Conservation (phyloP, 1,140 invertebrate species). For the Drosophila quadrilineata region DNA sequence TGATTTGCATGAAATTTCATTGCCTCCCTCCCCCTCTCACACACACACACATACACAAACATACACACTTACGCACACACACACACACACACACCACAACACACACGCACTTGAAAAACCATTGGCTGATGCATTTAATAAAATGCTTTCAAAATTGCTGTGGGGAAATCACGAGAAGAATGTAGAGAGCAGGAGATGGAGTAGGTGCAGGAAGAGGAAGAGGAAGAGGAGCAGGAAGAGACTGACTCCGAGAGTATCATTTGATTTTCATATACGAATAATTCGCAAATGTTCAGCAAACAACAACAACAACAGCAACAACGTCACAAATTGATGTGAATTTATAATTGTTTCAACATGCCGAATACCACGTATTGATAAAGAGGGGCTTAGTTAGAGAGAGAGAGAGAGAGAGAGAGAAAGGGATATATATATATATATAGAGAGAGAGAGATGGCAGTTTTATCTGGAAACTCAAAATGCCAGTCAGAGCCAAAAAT, state of each 20-base stretch:
- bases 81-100: too few relatives aligned
- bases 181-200: too few relatives aligned
- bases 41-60: too few relatives aligned
- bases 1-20: slow-evolving; percentile 74
- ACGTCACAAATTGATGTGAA: slow-evolving; percentile 67
- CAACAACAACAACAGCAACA: slow-evolving; percentile 11
- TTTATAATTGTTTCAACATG: slow-evolving; percentile 69
- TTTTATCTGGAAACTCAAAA: slow-evolving; percentile 46
- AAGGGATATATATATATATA: background rate
- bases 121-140: too few relatives aligned
- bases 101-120: too few relatives aligned
- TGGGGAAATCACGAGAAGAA: too few relatives aligned
- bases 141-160: too few relatives aligned
- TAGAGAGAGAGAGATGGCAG: background rate
- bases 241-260: slow-evolving; percentile 24
- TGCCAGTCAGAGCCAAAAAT: slow-evolving; percentile 39
- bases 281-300: slow-evolving; percentile 4
- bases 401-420: background rate
- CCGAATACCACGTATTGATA: slow-evolving; percentile 9
- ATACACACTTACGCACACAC: too few relatives aligned
- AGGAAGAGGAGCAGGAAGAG: too few relatives aligned
- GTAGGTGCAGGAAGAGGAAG: too few relatives aligned
- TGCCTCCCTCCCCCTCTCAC: too few relatives aligned
- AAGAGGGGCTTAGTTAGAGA: background rate
- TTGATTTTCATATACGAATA: slow-evolving; percentile 25